phyloP scores from a whole-genome alignment of 2,888 invertebrate genomes.

The Callinectes sapidus region DNA sequence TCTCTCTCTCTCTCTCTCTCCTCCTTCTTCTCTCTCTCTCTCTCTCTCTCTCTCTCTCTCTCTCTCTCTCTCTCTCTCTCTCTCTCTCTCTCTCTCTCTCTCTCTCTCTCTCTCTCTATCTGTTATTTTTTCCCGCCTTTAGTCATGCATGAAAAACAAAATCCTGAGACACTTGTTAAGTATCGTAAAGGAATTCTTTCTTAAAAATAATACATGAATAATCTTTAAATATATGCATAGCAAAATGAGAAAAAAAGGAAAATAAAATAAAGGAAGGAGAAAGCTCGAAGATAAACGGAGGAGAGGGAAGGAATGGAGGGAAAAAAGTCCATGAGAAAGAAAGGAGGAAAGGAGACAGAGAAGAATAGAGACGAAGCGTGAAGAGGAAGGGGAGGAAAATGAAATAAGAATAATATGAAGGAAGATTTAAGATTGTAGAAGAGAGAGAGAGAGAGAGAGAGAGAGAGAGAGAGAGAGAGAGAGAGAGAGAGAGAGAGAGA shows the following conservation, averaged over 20 bases:
- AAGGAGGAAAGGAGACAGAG: background rate
- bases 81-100: constrained; percentile 1
- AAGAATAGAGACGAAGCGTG: background rate
- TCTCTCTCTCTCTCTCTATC: background rate
- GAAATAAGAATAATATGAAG: background rate
- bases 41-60: constrained; percentile 1
- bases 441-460: too few relatives aligned
- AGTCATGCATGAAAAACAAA: background rate
- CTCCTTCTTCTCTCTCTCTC: background rate
- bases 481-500: constrained; percentile 1
- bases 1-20: background rate
- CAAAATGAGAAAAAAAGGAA: background rate
- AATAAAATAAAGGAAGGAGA: background rate
- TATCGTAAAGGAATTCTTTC: background rate
- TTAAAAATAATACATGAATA: background rate
- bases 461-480: background rate
- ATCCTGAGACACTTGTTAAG: background rate
- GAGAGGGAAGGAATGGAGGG: background rate
- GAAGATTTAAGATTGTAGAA: background rate
- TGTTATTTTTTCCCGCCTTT: background rate
- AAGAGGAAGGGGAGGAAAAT: background rate
- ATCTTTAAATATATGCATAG: background rate
- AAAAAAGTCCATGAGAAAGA: background rate
- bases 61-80: constrained; percentile 1
- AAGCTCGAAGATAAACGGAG: background rate